phyloP scores from a whole-genome alignment of 2,113 vertebrate genomes.

The Proterorhinus semilunaris region DNA sequence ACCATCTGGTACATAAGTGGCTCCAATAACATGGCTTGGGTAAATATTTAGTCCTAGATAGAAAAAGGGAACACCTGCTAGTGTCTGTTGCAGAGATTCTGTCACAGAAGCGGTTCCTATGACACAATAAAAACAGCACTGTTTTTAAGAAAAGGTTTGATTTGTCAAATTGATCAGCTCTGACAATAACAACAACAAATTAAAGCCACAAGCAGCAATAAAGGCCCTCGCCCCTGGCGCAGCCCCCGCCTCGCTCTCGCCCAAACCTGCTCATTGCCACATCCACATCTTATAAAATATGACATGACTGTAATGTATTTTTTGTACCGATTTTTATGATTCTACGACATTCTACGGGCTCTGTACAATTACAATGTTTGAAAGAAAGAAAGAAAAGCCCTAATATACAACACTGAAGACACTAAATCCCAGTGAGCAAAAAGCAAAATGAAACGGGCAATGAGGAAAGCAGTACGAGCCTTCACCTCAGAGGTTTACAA shows the following conservation, averaged over 20 bases:
- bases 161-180: neutral
- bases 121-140: neutral
- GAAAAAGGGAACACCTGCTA: constrained; percentile 32
- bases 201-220: too few relatives aligned
- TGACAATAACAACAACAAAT: neutral
- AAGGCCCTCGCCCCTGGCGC: too few relatives aligned
- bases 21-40: neutral
- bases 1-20: constrained; percentile 9
- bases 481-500: constrained; percentile 35
- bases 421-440: constrained; percentile 13
- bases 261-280: too few relatives aligned
- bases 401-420: constrained; percentile 1
- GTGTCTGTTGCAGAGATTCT: constrained; percentile 28
- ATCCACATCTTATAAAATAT: too few relatives aligned
- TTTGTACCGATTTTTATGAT: too few relatives aligned
- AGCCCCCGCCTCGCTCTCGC: too few relatives aligned
- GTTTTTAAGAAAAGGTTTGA: too few relatives aligned
- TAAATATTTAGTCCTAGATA: neutral
- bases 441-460: constrained; percentile 16
- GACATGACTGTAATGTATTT: too few relatives aligned
- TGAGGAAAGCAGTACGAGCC: constrained; percentile 37
- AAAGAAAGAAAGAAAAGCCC: too few relatives aligned
- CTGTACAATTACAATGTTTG: too few relatives aligned
- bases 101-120: constrained; percentile 27
- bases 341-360: too few relatives aligned